Evolutionary conservation across 2,113 vertebrate species (phyloP).

Genomic region (Sinosuthora webbiana): DNA sequence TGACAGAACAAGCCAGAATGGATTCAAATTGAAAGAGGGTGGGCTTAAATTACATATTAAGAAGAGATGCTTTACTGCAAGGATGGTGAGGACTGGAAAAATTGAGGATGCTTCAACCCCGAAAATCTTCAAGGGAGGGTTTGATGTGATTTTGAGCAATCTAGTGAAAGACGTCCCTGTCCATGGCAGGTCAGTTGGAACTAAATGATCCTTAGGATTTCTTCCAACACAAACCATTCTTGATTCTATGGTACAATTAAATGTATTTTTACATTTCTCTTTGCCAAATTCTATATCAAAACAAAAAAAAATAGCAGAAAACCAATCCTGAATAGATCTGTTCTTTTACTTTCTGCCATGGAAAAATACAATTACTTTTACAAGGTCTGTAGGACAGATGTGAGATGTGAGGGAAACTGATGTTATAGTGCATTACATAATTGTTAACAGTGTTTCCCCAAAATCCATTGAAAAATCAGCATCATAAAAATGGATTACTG

Average conservation of each 20-base stretch:
- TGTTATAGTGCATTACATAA: background rate
- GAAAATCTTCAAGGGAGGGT: background rate
- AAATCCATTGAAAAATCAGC: fast-evolving
- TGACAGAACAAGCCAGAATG: background rate
- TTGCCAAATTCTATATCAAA: background rate
- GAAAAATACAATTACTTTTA: background rate
- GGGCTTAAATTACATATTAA: background rate
- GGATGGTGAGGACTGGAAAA: background rate
- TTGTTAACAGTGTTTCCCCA: background rate
- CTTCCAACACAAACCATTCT: background rate
- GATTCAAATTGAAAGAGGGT: background rate
- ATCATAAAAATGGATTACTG: background rate
- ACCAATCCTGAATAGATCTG: background rate
- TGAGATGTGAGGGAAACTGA: background rate
- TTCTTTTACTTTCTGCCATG: background rate
- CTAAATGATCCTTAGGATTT: background rate
- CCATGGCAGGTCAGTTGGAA: background rate
- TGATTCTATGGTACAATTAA: background rate
- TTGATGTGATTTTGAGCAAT: background rate
- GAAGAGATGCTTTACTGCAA: background rate
- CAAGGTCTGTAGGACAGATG: background rate
- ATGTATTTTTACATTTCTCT: background rate
- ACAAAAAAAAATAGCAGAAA: background rate
- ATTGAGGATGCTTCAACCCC: background rate
- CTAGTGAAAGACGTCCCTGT: background rate